phyloP scores from a whole-genome alignment of 2,797 vertebrate species.

The Acanthis flammea region DNA sequence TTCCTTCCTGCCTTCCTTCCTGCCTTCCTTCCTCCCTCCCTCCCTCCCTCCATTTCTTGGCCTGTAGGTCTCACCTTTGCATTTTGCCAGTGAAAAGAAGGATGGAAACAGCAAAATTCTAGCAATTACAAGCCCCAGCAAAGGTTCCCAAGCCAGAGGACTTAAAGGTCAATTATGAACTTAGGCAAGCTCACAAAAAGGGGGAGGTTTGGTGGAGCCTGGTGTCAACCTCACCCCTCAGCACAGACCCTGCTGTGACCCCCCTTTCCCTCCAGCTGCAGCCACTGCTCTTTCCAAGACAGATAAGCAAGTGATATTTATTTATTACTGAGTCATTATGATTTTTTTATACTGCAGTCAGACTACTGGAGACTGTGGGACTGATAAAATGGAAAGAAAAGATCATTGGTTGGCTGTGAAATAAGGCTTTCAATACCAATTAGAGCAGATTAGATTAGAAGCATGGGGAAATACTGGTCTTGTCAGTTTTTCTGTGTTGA shows the following conservation, averaged over 20 bases:
- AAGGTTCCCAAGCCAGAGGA: background rate
- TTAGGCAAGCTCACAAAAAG: background rate
- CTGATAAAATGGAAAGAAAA: background rate
- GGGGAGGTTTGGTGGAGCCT: background rate
- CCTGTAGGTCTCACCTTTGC: background rate
- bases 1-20: too few species aligned
- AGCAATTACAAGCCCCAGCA: background rate
- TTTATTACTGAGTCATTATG: background rate
- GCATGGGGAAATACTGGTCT: background rate
- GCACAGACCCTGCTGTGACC: background rate
- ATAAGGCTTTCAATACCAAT: background rate
- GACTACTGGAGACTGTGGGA: background rate
- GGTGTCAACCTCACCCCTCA: background rate
- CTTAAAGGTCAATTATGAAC: background rate
- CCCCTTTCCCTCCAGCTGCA: background rate
- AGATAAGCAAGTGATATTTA: background rate
- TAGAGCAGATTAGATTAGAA: background rate
- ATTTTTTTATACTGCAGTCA: background rate
- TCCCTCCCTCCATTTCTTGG: too few species aligned
- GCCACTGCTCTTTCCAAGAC: background rate
- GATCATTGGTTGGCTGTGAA: background rate
- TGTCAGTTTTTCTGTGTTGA: background rate
- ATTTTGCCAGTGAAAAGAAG: background rate
- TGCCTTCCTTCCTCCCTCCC: too few species aligned
- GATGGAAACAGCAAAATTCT: background rate